Percentiles rank a stretch among this genome's conserved stretches.
Conservation (phyloP, 2,797 vertebrate species). For the Falco novaeseelandiae region DNA sequence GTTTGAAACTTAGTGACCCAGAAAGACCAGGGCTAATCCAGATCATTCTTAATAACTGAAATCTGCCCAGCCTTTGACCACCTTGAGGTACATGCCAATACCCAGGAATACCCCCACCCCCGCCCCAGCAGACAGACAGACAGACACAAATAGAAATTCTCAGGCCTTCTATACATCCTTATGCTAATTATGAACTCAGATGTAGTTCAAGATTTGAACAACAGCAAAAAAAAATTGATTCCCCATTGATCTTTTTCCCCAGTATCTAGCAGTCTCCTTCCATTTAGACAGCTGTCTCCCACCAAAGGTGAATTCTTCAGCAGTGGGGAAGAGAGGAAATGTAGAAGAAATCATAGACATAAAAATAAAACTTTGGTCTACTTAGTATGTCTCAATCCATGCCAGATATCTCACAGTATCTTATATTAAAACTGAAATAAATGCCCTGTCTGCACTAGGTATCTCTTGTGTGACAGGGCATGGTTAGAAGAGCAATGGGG, state of each 20-base stretch:
- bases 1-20: slow-evolving; percentile 67
- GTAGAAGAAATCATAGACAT: not conserved
- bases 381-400: not conserved
- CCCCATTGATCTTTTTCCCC: not conserved
- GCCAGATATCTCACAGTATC: not conserved
- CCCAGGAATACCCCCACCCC: not conserved
- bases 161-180: not conserved
- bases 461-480: not conserved
- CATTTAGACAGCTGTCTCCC: not conserved
- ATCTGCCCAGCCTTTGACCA: slow-evolving; percentile 51
- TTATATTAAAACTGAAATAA: not conserved
- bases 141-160: not conserved
- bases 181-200: not conserved
- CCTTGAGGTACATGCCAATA: not conserved
- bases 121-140: not conserved
- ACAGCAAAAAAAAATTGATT: not conserved
- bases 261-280: not conserved
- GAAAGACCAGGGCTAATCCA: slow-evolving; percentile 61
- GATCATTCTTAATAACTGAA: slow-evolving; percentile 64
- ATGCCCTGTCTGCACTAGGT: not conserved
- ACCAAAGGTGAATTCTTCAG: not conserved
- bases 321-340: not conserved
- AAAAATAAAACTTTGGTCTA: not conserved
- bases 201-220: not conserved
- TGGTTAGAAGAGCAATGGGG: not conserved